Evolutionary conservation across 1,140 invertebrate species (phyloP).

Genomic region (Cydia pomonella): DNA sequence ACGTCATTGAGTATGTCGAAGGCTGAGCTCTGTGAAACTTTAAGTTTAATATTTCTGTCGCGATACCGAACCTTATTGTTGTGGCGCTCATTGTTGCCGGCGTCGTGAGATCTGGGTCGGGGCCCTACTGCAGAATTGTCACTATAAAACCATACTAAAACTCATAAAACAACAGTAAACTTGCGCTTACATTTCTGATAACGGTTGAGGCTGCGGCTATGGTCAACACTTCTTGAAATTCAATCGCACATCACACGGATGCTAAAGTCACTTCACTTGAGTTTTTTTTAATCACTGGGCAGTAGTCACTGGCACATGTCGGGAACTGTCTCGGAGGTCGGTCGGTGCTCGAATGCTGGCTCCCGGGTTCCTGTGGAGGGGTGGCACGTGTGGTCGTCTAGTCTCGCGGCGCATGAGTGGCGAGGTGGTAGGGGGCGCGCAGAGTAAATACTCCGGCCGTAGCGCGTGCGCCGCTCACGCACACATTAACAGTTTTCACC

Average conservation of each 20-base stretch:
- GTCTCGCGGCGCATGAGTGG: constrained; percentile 76
- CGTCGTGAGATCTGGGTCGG: constrained; percentile 73
- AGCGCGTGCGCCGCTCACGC: constrained; percentile 68
- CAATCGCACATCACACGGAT: constrained; percentile 69
- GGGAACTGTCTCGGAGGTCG: constrained; percentile 46
- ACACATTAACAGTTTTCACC: constrained; percentile 47
- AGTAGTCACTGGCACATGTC: constrained; percentile 72
- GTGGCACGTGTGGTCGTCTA: constrained; percentile 70
- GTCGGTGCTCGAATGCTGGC: constrained; percentile 45
- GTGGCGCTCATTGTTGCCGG: constrained; percentile 54
- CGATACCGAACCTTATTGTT: constrained; percentile 62
- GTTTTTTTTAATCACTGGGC: constrained; percentile 50
- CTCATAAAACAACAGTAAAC: constrained; percentile 53
- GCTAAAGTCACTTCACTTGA: constrained; percentile 68
- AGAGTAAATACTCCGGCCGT: constrained; percentile 70
- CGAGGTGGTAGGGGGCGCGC: constrained; percentile 72
- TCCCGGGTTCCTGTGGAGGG: constrained; percentile 60
- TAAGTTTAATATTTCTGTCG: constrained; percentile 65
- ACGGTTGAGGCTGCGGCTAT: constrained; percentile 73
- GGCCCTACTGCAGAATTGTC: constrained; percentile 51
- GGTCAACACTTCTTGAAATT: constrained; percentile 54
- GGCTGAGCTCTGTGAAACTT: constrained; percentile 66
- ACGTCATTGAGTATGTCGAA: constrained; percentile 71
- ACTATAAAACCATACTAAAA: constrained; percentile 40
- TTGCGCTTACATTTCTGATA: constrained; percentile 73